Evolutionary conservation across 2,888 invertebrate genomes (phyloP).

Genomic region (Conistra vaccinii): DNA sequence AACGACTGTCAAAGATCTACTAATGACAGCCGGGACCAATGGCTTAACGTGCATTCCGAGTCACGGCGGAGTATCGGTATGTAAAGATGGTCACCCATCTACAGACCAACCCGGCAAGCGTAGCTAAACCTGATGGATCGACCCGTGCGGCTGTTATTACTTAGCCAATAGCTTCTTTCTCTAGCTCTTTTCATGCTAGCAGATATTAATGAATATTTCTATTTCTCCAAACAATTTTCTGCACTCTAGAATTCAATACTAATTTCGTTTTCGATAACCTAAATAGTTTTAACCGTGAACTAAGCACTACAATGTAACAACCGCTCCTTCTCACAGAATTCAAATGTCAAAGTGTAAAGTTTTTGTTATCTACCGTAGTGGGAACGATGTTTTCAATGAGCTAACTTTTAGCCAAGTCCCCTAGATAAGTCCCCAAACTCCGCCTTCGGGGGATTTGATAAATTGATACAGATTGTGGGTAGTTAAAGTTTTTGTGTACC

Average conservation of each 20-base stretch:
- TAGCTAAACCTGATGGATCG: too few species aligned
- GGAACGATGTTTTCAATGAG: constrained; percentile 72
- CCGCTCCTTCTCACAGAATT: constrained; percentile 24
- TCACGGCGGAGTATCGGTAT: too few species aligned
- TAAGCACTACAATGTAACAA: background rate
- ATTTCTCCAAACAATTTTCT: background rate
- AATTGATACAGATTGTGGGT: constrained; percentile 77
- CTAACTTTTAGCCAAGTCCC: constrained; percentile 69
- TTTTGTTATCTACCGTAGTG: constrained; percentile 48
- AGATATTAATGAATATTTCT: background rate
- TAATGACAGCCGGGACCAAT: too few species aligned
- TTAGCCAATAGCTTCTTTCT: too few species aligned
- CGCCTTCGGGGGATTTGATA: constrained; percentile 70
- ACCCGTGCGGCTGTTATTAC: too few species aligned
- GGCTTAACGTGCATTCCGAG: too few species aligned
- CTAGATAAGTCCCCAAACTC: constrained; percentile 68
- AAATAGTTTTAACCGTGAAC: background rate
- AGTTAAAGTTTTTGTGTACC: constrained; percentile 70
- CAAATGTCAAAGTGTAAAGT: constrained; percentile 46
- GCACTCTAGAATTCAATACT: background rate
- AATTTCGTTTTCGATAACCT: background rate
- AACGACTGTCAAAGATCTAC: too few species aligned
- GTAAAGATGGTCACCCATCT: too few species aligned
- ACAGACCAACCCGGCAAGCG: too few species aligned
- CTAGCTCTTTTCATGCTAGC: too few species aligned